Base-by-base conservation (phyloP, 2,888 invertebrate genomes). In the Reticulitermes lucifugus region DNA sequence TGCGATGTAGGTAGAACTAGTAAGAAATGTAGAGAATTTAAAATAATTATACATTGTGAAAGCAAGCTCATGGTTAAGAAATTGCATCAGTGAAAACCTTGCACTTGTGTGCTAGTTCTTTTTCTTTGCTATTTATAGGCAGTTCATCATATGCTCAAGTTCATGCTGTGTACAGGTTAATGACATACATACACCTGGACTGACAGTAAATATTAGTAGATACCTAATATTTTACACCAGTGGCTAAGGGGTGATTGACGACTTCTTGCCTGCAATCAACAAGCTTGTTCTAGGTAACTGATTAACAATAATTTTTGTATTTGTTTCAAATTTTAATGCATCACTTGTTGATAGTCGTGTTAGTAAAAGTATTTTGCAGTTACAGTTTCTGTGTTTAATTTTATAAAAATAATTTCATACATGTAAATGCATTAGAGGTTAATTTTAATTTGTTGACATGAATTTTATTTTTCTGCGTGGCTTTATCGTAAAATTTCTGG, bases 271-370 rank as follows among this genome's bases (percentile, higher is more conserved):
- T 6, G 60, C 21, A 22, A 21, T 60, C 60, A 60, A 21, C 22
- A 60, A 60, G 60, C 60, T 60, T 65, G 55, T 55, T 55, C 9
- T n/a, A 25, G 3, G n/a, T 65, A 25, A 25, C 65, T n/a, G 14
- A 65, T 65, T 65, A 65, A 60, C 12, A 7, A 65, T n/a, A n/a
- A 65, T 41, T 73, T 41, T 25, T 73, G 2, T 73, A 73, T 73
- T 41, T 73, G 41, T 41, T 73, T 73, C 41, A 35, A 35, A 73
- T 73, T 73, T 73, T 73, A 73, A 21, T 35, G 21, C 73, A 25
- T 73, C 35, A 14, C 73, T 60, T 73, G 73, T 73, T 73, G 18
- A 73, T 73, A 73, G 35, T 73, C 25, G 14, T 41, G 73, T 73
- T 41, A 73, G 6, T 35, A 73, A 41, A 41, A 22, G 73, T 73